A percentile compares a stretch with the other conserved stretches of the same genome.
These are phyloP conservation scores for Nycticebus coucang DNA, from an alignment of 2,113 vertebrate species.

Conservation along the genomic window DNA sequence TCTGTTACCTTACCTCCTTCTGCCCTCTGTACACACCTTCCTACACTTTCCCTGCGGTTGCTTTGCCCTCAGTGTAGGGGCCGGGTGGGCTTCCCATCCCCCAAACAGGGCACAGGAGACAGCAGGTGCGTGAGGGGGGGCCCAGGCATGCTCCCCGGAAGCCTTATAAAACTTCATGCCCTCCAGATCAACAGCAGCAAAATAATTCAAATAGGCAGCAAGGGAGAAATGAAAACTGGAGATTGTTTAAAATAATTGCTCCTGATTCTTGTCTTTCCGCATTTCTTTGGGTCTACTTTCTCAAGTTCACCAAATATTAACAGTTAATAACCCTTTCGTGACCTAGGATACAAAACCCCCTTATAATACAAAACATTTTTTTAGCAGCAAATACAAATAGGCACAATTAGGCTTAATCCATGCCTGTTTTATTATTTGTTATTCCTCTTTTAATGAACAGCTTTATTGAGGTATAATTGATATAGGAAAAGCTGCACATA, in stretches of 20 bases:
- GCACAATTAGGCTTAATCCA: not conserved
- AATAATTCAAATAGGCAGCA: not conserved
- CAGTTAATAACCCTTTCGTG: not conserved
- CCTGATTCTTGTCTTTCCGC: not conserved
- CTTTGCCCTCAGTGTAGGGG: not conserved
- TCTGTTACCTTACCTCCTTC: not conserved
- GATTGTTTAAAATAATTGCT: not conserved
- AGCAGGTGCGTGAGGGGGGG: not conserved
- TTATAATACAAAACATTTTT: not conserved
- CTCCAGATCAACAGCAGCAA: not conserved
- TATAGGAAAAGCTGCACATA: not conserved
- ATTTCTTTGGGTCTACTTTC: not conserved
- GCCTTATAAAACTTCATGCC: not conserved
- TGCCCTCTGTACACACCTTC: not conserved
- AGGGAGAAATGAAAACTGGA: not conserved
- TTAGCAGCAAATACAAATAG: not conserved
- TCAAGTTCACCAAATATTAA: not conserved
- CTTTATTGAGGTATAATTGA: not conserved
- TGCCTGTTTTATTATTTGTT: not conserved
- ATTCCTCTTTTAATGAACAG: not conserved
- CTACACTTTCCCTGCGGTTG: not conserved
- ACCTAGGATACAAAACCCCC: not conserved
- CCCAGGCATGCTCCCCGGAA: not conserved
- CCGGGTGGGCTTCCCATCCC: accelerated
- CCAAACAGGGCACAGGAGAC: not conserved